Percentiles rank a stretch among this genome's conserved stretches.
Conservation (phyloP, 2,113 vertebrate species). For the Lepidothrix coronata region DNA sequence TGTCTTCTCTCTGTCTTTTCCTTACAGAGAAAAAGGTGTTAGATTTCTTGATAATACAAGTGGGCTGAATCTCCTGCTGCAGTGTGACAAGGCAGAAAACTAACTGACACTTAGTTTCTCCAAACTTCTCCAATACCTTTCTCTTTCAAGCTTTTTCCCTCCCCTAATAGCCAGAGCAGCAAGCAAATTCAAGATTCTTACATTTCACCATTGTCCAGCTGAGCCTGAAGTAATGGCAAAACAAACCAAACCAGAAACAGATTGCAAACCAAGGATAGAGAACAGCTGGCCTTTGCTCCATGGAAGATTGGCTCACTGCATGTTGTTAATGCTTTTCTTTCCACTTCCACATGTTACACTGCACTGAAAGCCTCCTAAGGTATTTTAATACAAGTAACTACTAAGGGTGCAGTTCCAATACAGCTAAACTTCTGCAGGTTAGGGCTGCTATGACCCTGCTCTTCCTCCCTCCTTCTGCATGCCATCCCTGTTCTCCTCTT, state of each 20-base stretch:
- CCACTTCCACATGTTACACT: not conserved
- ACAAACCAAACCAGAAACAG: conserved; percentile 27
- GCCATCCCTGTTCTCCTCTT: not conserved
- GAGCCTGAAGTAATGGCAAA: conserved; percentile 23
- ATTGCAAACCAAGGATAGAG: not conserved
- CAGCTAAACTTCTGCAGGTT: not conserved
- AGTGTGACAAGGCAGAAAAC: not conserved
- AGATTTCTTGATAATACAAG: not conserved
- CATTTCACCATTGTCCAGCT: not conserved
- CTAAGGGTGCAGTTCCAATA: not conserved
- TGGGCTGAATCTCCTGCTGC: conserved; percentile 13
- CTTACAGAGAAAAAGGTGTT: not conserved
- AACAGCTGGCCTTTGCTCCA: not conserved
- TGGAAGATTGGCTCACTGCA: not conserved
- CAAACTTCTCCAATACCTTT: not conserved
- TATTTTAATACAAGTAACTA: not conserved
- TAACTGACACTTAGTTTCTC: not conserved
- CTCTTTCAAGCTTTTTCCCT: not conserved
- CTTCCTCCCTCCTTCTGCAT: not conserved
- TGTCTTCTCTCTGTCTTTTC: not conserved
- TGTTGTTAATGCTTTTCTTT: not conserved
- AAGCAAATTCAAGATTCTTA: not conserved
- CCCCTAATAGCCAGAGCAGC: not conserved
- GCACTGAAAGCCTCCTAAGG: not conserved
- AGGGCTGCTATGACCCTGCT: not conserved